Conservation (phyloP, 1,140 invertebrate species). For the Drosophila jambulina region DNA sequence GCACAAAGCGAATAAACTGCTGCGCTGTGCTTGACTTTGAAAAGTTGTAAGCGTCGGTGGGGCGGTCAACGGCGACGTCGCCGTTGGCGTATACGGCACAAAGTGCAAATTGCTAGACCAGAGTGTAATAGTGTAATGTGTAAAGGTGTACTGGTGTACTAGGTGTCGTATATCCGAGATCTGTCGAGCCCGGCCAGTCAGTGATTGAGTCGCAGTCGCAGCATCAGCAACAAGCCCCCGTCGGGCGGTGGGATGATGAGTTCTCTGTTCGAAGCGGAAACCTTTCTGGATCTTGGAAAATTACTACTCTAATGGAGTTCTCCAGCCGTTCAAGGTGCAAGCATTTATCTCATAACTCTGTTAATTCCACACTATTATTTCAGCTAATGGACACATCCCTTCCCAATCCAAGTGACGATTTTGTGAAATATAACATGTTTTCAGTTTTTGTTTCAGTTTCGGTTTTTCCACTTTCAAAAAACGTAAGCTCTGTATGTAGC, state of each 20-base stretch:
- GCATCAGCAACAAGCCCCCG: background rate
- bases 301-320: background rate
- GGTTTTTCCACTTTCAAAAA: background rate
- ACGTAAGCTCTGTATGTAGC: background rate
- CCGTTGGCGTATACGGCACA: conserved; percentile 20
- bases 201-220: background rate
- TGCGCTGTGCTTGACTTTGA: conserved; percentile 68
- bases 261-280: background rate
- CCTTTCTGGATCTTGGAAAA: background rate
- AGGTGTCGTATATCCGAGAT: conserved; percentile 30
- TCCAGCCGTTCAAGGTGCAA: no score
- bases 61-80: conserved; percentile 19
- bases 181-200: background rate
- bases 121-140: background rate
- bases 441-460: background rate
- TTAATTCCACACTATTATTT: background rate
- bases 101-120: conserved; percentile 32
- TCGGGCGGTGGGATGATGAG: background rate
- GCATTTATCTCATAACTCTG: background rate
- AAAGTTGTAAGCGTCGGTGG: conserved; percentile 51
- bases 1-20: conserved; percentile 64
- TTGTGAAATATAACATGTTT: background rate
- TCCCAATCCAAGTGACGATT: background rate
- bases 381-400: background rate
- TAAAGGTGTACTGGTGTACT: background rate